phyloP scores from a whole-genome alignment of 2,113 vertebrate genomes.

The zebrafish (Danio rerio) region DNA sequence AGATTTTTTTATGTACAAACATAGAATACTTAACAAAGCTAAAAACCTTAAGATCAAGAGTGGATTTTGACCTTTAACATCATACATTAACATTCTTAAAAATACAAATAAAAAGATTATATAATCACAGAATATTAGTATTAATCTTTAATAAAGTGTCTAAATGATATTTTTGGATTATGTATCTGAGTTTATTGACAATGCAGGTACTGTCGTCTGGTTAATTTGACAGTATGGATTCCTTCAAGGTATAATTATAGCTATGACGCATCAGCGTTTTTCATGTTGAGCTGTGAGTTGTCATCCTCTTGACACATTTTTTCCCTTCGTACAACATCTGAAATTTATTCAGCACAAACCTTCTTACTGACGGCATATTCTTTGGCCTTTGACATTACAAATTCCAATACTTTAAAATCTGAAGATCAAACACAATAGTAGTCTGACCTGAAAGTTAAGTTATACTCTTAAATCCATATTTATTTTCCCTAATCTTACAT shows the following conservation, averaged over 20 bases:
- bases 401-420: background rate
- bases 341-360: background rate
- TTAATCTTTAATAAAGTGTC: no score
- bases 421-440: no score
- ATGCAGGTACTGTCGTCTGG: background rate
- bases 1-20: no score
- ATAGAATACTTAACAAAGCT: no score
- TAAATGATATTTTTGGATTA: no score
- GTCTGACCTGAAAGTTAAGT: background rate
- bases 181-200: background rate
- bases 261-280: background rate
- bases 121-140: no score
- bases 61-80: no score
- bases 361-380: background rate
- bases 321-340: background rate
- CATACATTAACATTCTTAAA: no score
- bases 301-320: background rate
- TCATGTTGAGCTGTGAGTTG: background rate
- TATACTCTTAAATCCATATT: background rate
- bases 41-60: no score
- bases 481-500: background rate
- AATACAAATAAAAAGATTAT: no score
- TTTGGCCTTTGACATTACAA: background rate
- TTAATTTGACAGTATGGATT: background rate
- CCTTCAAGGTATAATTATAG: background rate